Evolutionary conservation across 2,888 invertebrate genomes (phyloP).

Genomic region (Platycheirus albimanus): DNA sequence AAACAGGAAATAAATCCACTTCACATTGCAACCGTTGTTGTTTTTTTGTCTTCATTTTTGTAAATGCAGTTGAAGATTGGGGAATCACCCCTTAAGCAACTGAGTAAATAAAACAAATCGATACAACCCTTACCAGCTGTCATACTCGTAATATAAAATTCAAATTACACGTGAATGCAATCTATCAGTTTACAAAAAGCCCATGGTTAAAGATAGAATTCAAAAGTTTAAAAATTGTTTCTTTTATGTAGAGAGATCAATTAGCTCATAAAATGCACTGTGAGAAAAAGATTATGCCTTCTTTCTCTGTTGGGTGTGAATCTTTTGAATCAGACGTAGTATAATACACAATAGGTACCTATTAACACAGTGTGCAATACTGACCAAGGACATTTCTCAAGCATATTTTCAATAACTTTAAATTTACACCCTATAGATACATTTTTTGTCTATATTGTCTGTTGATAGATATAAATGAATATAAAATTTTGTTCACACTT

Average conservation of each 20-base stretch:
- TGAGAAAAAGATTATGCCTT: background rate
- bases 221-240: background rate
- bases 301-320: background rate
- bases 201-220: background rate
- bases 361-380: constrained; percentile 17
- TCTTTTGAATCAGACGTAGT: background rate
- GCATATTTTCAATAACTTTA: constrained; percentile 26
- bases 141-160: constrained; percentile 40
- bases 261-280: constrained; percentile 13
- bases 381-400: constrained; percentile 39
- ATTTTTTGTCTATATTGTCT: background rate
- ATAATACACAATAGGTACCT: constrained; percentile 1
- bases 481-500: constrained; percentile 49
- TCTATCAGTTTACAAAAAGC: constrained; percentile 9
- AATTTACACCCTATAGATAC: constrained; percentile 32
- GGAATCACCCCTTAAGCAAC: background rate
- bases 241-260: constrained; percentile 7
- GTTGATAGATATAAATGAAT: background rate
- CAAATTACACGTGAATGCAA: constrained; percentile 41
- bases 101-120: constrained; percentile 27
- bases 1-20: background rate
- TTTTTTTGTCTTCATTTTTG: no score
- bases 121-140: constrained; percentile 50
- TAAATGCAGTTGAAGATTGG: constrained; percentile 13
- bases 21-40: constrained; percentile 32